Conservation (phyloP, 2,797 vertebrate genomes). For the Protonibea diacanthus region DNA sequence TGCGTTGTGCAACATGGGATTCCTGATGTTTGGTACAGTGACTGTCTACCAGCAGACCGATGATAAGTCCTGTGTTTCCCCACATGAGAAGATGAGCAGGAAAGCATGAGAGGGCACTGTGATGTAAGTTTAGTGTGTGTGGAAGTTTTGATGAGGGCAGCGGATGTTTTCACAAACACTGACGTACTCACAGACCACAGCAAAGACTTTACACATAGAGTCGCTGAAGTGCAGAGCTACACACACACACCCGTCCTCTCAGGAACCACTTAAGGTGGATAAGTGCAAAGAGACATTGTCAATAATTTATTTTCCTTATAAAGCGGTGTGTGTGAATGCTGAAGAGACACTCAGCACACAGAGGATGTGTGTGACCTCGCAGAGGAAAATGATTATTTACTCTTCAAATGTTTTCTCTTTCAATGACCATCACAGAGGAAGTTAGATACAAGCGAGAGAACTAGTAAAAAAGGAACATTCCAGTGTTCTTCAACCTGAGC, state of each 20-base stretch:
- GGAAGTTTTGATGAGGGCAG: not conserved
- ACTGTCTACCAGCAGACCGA: not conserved
- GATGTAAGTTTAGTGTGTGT: slow-evolving; percentile 23
- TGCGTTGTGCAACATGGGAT: slow-evolving; percentile 21
- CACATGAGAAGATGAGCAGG: slow-evolving; percentile 1
- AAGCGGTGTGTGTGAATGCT: slow-evolving; percentile 12
- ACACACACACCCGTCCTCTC: slow-evolving; percentile 13
- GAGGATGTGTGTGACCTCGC: not conserved
- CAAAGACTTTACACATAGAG: not conserved
- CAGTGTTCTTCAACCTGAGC: not conserved
- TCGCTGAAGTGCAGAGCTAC: not conserved
- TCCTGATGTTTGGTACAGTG: not conserved
- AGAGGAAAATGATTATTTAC: not conserved
- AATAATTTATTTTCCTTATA: slow-evolving; percentile 44
- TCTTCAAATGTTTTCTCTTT: slow-evolving; percentile 4
- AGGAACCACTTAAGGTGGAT: slow-evolving; percentile 7
- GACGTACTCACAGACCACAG: slow-evolving; percentile 30
- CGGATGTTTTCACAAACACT: slow-evolving; percentile 27
- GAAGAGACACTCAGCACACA: slow-evolving; percentile 1
- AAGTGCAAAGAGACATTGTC: slow-evolving; percentile 25
- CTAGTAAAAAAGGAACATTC: too few relatives aligned
- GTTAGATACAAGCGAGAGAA: not conserved
- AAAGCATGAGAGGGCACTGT: not conserved
- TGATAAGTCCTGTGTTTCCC: slow-evolving; percentile 21
- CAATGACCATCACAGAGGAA: not conserved